phyloP scores from a whole-genome alignment of 2,113 vertebrate genomes.

The Myrmecobius fasciatus region DNA sequence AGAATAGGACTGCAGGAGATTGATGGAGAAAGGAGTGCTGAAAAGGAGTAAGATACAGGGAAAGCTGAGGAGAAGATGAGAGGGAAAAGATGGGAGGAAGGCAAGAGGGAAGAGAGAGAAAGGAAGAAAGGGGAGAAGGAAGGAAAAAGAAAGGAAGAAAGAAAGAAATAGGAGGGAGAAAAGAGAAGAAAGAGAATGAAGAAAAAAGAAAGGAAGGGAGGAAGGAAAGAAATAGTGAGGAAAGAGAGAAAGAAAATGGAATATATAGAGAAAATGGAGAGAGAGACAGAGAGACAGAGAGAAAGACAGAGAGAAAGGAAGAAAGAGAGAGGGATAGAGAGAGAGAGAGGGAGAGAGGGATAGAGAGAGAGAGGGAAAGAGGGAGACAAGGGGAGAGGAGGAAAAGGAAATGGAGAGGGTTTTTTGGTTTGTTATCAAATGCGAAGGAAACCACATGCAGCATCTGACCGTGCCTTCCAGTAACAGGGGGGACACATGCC shows the following conservation, averaged over 20 bases:
- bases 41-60: neutral
- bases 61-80: neutral
- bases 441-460: neutral
- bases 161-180: neutral
- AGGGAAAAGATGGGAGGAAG: too few relatives aligned
- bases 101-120: neutral
- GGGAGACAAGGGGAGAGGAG: neutral
- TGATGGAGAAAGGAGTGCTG: neutral
- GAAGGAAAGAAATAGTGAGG: too few relatives aligned
- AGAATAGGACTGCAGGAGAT: neutral
- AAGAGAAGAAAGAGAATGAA: neutral
- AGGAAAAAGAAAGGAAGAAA: neutral
- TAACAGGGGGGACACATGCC: neutral
- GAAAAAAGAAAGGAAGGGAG: neutral
- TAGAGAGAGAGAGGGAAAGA: neutral
- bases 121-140: neutral
- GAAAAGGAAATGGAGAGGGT: neutral
- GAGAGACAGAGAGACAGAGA: neutral
- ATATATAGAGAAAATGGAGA: too few relatives aligned
- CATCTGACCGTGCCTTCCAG: neutral
- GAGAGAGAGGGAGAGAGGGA: too few relatives aligned
- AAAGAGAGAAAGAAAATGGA: neutral
- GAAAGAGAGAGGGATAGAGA: fast-evolving
- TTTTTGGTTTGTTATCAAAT: neutral
- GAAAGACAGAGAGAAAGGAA: neutral